Conservation (phyloP, 2,888 invertebrate genomes). For the Odontothrips loti region DNA sequence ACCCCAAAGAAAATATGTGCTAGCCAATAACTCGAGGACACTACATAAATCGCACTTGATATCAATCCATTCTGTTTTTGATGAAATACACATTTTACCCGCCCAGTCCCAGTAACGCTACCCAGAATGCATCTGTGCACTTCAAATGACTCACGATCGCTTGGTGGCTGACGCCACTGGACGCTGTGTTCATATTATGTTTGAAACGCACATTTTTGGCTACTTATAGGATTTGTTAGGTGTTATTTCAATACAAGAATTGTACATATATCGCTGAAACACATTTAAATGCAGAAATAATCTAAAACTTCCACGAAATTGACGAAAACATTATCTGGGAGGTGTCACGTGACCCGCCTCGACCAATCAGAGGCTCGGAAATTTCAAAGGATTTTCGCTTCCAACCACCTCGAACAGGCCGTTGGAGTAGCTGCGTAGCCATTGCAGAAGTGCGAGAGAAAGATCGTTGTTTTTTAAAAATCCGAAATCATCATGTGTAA, state of each 20-base stretch:
- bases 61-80: no score
- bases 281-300: neutral
- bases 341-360: conserved; percentile 42
- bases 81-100: neutral
- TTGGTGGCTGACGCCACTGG: conserved; percentile 6
- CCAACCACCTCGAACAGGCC: conserved; percentile 42
- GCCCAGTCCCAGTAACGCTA: neutral
- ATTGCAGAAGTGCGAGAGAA: conserved; percentile 49
- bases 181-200: neutral
- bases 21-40: no score
- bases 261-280: neutral
- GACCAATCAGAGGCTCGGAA: conserved; percentile 43
- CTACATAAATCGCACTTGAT: no score
- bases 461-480: conserved; percentile 43
- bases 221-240: neutral
- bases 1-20: no score
- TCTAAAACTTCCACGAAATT: neutral
- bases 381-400: conserved; percentile 42
- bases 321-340: neutral
- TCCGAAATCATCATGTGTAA: conserved; percentile 51
- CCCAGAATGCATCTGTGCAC: neutral
- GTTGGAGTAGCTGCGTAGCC: conserved; percentile 47
- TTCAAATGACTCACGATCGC: conserved; percentile 6
- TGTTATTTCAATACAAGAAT: neutral
- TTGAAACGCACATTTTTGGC: neutral